Evolutionary conservation across 2,113 vertebrate genomes (phyloP), one percentile per base, ranked within the genome.

Genomic region (Struthio camelus): DNA sequence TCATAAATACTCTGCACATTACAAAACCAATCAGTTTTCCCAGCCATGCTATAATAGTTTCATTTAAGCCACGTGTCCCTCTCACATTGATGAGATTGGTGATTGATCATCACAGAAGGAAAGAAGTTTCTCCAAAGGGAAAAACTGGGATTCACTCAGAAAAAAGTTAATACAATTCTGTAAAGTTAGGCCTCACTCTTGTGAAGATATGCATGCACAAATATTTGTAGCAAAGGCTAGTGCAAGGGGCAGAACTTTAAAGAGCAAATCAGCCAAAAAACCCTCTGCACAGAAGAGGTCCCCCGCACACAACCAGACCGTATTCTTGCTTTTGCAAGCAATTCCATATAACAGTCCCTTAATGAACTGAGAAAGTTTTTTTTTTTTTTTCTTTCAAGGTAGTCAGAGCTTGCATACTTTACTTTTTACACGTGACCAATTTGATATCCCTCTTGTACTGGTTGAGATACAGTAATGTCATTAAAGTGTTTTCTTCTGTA

Each of bases 11-110:
- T 7, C 51, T 3, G 7, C 3, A 7, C 10, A 9, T 22, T 44
- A 16, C 1, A 0, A 32, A 36, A 28, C 44, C 87, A 44, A 34
- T 27, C 23, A 48, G 82, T n/a, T 46, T 14, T 9, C 14, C 40
- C 44, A 14, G 53, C 20, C 30, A 6, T 4, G 25, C 62, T 22
- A 14, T 9, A 17, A 19, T 1, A 3, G 7, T 16, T 77, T 40
- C 53, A 36, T 54, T 61, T 78, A 27, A 22, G 28, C 10, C 18
- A 42, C 0, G 0, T 15, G 36, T 20, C 8, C 14, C 22, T 23
- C 18, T 11, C 32, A 18, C 48, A 4, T 10, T 28, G 30, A 50
- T 18, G 25, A 32, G 11, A 14, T n/a, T n/a, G n/a, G n/a, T n/a
- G n/a, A n/a, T n/a, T n/a, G n/a, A 61, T 6, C 42, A 53, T 22